These are phyloP conservation scores for Salvelinus sp. DNA, from an alignment of 2,113 vertebrate genomes.

Conservation along the genomic window DNA sequence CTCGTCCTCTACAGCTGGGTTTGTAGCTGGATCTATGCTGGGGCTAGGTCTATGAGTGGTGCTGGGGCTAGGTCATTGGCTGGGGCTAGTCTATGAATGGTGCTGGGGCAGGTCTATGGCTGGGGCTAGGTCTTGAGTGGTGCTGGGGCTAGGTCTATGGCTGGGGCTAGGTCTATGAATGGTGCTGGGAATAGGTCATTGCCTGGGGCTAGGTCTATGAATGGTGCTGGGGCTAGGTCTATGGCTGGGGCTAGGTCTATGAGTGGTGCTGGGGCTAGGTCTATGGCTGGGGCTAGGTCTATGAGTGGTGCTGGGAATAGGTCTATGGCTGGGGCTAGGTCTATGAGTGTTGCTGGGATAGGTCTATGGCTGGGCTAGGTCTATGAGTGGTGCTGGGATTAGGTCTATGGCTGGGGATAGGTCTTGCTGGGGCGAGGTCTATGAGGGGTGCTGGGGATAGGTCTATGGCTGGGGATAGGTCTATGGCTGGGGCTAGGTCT, in stretches of 20 bases:
- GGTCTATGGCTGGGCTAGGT: neutral
- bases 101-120: too few relatives aligned
- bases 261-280: neutral
- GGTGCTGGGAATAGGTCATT: neutral
- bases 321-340: conserved; percentile 10
- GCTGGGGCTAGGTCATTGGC: too few relatives aligned
- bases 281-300: neutral
- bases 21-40: neutral
- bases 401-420: neutral
- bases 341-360: neutral
- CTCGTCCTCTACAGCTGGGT: conserved; percentile 15
- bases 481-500: too few relatives aligned
- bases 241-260: neutral
- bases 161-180: neutral
- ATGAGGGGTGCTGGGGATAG: neutral
- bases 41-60: too few relatives aligned
- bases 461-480: neutral
- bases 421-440: neutral
- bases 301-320: neutral
- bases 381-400: neutral
- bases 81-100: too few relatives aligned
- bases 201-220: neutral
- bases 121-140: too few relatives aligned
- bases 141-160: neutral
- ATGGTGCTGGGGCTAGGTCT: neutral